phyloP scores from a whole-genome alignment of 1,140 invertebrate species.

The Tetragnatha versicolor region DNA sequence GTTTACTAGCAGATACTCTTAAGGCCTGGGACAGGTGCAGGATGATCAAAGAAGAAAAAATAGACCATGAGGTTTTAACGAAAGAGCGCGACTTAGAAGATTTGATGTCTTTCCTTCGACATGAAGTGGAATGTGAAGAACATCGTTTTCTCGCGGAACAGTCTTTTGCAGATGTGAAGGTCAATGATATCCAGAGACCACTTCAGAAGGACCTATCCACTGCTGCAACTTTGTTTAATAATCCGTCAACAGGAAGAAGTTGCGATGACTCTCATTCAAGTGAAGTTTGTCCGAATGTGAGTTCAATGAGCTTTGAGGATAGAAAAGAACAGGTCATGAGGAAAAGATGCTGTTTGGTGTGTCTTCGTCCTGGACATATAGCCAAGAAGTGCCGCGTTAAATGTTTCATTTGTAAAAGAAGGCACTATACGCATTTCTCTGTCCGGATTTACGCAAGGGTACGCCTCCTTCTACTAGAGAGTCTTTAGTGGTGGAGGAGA shows the following conservation, averaged over 20 bases:
- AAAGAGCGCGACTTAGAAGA: background rate
- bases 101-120: constrained; percentile 1
- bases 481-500: background rate
- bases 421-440: constrained; percentile 10
- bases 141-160: constrained; percentile 3
- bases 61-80: background rate
- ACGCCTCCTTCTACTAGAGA: background rate
- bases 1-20: constrained; percentile 2
- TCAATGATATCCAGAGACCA: background rate
- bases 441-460: background rate
- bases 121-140: background rate
- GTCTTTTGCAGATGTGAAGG: background rate
- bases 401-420: background rate
- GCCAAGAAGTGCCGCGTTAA: background rate
- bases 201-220: background rate
- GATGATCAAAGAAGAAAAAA: background rate
- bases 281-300: constrained; percentile 22
- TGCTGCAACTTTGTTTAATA: background rate
- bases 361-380: background rate
- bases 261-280: background rate
- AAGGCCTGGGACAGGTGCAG: background rate
- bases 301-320: background rate
- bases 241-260: background rate
- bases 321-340: constrained; percentile 6
- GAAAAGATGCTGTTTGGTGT: background rate